Base-by-base conservation (phyloP, 2,888 invertebrate species). In the Ormia ochracea region DNA sequence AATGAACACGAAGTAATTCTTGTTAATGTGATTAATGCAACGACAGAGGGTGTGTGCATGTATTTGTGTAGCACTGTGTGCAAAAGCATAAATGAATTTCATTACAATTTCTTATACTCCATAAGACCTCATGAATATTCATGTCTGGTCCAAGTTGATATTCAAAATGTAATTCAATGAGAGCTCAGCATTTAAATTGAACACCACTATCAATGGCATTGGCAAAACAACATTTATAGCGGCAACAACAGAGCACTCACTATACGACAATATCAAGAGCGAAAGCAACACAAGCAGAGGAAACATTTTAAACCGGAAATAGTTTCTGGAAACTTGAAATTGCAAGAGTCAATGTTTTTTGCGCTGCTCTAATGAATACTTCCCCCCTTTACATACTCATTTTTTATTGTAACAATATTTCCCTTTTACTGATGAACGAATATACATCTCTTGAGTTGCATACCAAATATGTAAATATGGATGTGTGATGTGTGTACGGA, bases 301-400 rank as follows among this genome's bases (percentile, higher is more conserved):
- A 81, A 77, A 74, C 81, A 78, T 78, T 77, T 78, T 70, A 78
- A 74, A 69, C 65, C 81, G 78, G 74, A 81, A 81, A 78, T 77
- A 81, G 78, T 78, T 81, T 78, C 78, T 78, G 81, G 78, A 81
- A 78, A 69, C 76, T 80, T 80, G 76, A 80, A 76, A 80, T 80
- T 77, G 69, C 80, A 80, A 80, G 76, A 68, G 66, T 72, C 72
- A 70, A 45, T 61, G 48, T 28, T 75, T 61, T 58, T 45, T 63
- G 10, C n/a, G 6, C 5, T 48, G 23, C 23, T 45, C 9, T 45
- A n/a, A n/a, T n/a, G n/a, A n/a, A n/a, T 17, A 21, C 45, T 23
- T 12, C 5, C 23, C 23, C 1, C 19, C 14, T 10, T 4, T n/a
- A n/a, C n/a, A n/a, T n/a, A n/a, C 19, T 21, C 6, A 19, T 10